Evolutionary conservation across 2,888 invertebrate genomes (phyloP).

Genomic region (Pecten maximus): DNA sequence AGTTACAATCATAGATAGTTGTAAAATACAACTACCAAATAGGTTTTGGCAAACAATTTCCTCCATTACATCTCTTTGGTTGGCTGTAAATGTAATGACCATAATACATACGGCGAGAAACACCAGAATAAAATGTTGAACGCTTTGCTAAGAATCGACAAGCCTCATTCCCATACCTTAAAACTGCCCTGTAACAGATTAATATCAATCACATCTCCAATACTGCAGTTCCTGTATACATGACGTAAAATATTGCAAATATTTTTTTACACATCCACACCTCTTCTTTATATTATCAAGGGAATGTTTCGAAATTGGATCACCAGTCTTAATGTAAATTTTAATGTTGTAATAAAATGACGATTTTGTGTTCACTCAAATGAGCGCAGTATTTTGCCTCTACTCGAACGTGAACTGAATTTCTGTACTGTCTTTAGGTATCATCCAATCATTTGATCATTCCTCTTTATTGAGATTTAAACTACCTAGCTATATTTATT

Average conservation of each 20-base stretch:
- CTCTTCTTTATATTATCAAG: neutral
- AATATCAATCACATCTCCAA: neutral
- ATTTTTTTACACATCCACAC: neutral
- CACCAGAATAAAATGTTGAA: neutral
- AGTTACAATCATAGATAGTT: neutral
- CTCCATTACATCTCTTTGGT: neutral
- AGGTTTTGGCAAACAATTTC: slow-evolving; percentile 10
- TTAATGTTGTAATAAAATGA: neutral
- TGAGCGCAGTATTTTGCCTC: neutral
- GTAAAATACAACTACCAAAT: neutral
- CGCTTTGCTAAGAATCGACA: neutral
- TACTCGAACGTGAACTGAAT: neutral
- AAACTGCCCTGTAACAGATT: neutral
- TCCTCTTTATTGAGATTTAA: neutral
- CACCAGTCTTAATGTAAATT: neutral
- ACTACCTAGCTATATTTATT: neutral
- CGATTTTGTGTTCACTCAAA: neutral
- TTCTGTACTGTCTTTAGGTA: neutral
- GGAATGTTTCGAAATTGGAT: slow-evolving; percentile 28
- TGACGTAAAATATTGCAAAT: neutral
- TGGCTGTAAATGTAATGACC: neutral
- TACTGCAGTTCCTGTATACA: neutral
- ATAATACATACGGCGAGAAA: neutral
- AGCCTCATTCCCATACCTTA: neutral
- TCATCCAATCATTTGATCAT: neutral